These are phyloP conservation scores for Mythimna ferrago DNA, from an alignment of 2,888 invertebrate species.

Conservation along the genomic window DNA sequence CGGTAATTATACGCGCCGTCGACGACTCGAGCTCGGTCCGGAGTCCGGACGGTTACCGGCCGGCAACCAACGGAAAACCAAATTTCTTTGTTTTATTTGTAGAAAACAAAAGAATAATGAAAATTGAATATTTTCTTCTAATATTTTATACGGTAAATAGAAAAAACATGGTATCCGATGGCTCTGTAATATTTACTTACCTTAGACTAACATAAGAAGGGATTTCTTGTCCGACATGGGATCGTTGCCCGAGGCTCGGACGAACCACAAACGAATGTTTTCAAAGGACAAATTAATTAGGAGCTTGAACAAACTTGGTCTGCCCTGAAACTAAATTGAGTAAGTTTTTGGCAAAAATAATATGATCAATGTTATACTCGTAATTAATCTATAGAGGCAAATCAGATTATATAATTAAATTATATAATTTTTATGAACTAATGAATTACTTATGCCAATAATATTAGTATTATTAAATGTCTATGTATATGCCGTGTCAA, in stretches of 20 bases:
- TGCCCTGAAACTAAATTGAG: conserved; percentile 10
- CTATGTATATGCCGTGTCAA: no score
- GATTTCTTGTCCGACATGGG: conserved; percentile 9
- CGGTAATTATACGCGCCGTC: no score
- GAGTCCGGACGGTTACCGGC: no score
- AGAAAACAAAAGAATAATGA: neutral
- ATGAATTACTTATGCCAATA: no score
- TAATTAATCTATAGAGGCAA: neutral
- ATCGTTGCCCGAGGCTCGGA: conserved; percentile 16
- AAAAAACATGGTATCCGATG: conserved; percentile 22
- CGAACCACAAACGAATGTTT: conserved; percentile 29
- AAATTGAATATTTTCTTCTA: no score
- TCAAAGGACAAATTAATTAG: conserved; percentile 40
- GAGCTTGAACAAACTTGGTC: conserved; percentile 25
- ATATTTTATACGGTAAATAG: no score
- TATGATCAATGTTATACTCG: neutral
- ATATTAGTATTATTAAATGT: no score
- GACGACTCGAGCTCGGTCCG: no score
- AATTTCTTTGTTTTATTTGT: neutral
- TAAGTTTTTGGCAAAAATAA: neutral
- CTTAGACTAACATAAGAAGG: neutral
- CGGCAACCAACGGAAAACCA: neutral
- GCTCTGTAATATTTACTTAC: conserved; percentile 34
- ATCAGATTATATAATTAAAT: no score
- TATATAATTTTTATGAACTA: no score